Conservation (phyloP, 2,888 invertebrate genomes). For the Himalopsyche kuldschensis region DNA sequence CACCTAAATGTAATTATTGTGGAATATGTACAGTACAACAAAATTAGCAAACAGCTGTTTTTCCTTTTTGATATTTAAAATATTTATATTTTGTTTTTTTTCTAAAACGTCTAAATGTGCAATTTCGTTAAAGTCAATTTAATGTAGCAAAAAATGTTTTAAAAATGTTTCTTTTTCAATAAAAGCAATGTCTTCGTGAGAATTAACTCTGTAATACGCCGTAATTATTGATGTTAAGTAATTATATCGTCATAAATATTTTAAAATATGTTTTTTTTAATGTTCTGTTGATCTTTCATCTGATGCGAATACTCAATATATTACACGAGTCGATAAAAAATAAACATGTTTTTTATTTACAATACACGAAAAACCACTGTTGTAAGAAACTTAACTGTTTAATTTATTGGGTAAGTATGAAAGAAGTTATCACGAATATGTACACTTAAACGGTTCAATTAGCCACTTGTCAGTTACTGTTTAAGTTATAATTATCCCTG, state of each 20-base stretch:
- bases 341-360: slow-evolving; percentile 2
- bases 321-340: slow-evolving; percentile 16
- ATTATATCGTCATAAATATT: slow-evolving; percentile 21
- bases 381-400: too few species aligned
- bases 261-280: not conserved
- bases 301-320: slow-evolving; percentile 38
- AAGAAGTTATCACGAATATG: too few species aligned
- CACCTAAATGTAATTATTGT: not conserved
- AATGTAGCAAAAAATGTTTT: not conserved
- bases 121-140: slow-evolving; percentile 29
- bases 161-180: not conserved
- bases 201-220: slow-evolving; percentile 7
- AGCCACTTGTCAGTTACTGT: too few species aligned
- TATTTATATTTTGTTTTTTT: slow-evolving; percentile 14
- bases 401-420: too few species aligned
- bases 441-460: too few species aligned
- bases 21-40: not conserved
- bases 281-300: slow-evolving; percentile 32
- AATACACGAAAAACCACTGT: not conserved
- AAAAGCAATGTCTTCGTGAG: slow-evolving; percentile 1
- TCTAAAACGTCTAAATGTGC: slow-evolving; percentile 32
- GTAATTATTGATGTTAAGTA: slow-evolving; percentile 34
- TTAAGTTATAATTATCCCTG: too few species aligned
- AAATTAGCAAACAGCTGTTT: not conserved
- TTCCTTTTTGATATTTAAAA: slow-evolving; percentile 4